Evolutionary conservation across 2,888 invertebrate genomes (phyloP).

Genomic region (Caenorhabditis virilis): DNA sequence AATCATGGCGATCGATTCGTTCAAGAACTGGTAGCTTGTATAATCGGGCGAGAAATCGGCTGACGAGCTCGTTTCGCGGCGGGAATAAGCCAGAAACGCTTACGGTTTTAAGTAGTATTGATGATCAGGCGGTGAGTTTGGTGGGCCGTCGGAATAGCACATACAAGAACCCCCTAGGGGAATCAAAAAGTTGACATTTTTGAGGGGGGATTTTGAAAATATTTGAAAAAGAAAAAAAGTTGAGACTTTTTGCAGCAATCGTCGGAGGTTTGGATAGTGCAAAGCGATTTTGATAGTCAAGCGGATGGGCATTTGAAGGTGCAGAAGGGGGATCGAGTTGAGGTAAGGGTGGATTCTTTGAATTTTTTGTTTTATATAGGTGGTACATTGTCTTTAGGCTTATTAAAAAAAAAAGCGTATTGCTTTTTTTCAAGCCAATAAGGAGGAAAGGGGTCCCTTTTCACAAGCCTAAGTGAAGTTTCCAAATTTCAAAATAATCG

Average conservation of each 20-base stretch:
- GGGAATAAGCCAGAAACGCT: conserved; percentile 1
- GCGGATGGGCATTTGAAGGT: conserved; percentile 46
- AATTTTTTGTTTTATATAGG: not conserved
- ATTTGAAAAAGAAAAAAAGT: not conserved
- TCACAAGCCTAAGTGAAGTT: not conserved
- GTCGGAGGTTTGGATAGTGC: conserved; percentile 47
- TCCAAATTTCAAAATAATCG: not conserved
- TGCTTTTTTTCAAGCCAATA: not conserved
- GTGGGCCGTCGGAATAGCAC: not conserved
- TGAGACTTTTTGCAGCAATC: conserved; percentile 41
- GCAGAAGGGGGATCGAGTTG: conserved; percentile 46
- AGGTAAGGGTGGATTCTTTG: conserved; percentile 23
- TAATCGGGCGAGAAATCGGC: conserved; percentile 42
- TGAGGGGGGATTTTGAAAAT: not conserved
- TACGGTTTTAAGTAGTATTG: not conserved
- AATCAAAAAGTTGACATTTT: not conserved
- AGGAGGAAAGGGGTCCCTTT: not conserved
- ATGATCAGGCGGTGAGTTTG: conserved; percentile 2
- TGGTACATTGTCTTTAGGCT: not conserved
- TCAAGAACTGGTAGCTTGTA: conserved; percentile 49
- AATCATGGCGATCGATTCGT: conserved; percentile 51
- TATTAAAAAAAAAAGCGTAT: not conserved
- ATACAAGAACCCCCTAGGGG: not conserved
- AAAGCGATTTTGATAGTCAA: conserved; percentile 42
- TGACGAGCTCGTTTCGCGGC: conserved; percentile 45